These are phyloP conservation scores for Drosophila prosaltans DNA, from an alignment of 1,140 invertebrate genomes.

Conservation along the genomic window DNA sequence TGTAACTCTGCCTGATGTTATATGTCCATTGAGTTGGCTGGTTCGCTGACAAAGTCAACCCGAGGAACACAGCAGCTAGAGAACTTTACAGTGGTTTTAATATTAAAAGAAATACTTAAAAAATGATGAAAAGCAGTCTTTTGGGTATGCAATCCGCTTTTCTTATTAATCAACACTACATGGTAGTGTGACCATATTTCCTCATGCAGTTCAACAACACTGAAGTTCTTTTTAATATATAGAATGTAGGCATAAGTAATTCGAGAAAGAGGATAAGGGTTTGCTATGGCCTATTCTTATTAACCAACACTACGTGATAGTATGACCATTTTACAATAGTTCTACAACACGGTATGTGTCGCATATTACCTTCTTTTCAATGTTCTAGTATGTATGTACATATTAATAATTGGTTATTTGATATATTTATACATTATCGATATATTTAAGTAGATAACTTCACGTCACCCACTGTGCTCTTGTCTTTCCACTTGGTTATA, in stretches of 20 bases:
- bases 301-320: too few species aligned
- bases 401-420: too few species aligned
- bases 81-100: conserved; percentile 48
- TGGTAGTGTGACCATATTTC: too few species aligned
- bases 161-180: not conserved
- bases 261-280: too few species aligned
- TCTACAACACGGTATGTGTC: too few species aligned
- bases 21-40: conserved; percentile 22
- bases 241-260: too few species aligned
- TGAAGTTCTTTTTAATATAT: not conserved
- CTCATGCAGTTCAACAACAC: not conserved
- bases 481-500: conserved; percentile 1
- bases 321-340: too few species aligned
- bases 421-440: too few species aligned
- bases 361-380: too few species aligned
- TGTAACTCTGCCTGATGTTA: conserved; percentile 29
- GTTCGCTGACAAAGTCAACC: conserved; percentile 72
- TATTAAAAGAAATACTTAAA: not conserved
- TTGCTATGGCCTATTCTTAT: too few species aligned
- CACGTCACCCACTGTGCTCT: conserved; percentile 23
- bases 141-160: not conserved
- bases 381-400: too few species aligned
- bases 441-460: not conserved
- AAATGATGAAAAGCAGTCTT: not conserved
- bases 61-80: not conserved